Conservation (phyloP, 2,888 invertebrate genomes). For the Nephrotoma flavescens region DNA sequence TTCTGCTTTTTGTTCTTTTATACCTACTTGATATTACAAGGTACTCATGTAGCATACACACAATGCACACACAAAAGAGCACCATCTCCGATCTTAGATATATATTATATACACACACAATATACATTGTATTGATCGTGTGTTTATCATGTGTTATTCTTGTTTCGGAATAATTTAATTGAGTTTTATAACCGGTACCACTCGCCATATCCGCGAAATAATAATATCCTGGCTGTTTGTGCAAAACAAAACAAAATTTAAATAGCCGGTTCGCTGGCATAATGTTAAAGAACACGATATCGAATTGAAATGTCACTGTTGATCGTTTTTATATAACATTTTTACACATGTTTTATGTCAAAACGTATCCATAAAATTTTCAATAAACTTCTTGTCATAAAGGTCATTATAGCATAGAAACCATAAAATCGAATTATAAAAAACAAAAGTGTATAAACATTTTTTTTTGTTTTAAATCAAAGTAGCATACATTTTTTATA, state of each 20-base stretch:
- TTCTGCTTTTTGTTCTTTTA: neutral
- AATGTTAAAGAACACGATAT: neutral
- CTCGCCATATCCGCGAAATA: neutral
- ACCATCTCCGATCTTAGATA: neutral
- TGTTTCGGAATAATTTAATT: neutral
- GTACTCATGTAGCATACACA: neutral
- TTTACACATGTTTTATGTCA: neutral
- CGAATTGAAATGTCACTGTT: neutral
- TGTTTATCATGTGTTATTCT: neutral
- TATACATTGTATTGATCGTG: neutral
- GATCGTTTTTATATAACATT: neutral
- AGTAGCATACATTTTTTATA: neutral
- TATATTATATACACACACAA: neutral
- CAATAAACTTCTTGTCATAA: neutral
- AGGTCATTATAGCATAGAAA: neutral
- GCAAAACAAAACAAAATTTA: neutral
- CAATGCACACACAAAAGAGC: neutral
- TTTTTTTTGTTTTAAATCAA: neutral
- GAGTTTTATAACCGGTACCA: neutral
- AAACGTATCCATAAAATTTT: neutral
- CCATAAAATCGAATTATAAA: too few relatives aligned
- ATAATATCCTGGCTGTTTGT: too few relatives aligned
- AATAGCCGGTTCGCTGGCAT: neutral
- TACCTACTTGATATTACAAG: neutral
- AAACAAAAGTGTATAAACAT: too few relatives aligned